phyloP scores from a whole-genome alignment of 2,888 invertebrate genomes.

The Sclerodermus sp. region DNA sequence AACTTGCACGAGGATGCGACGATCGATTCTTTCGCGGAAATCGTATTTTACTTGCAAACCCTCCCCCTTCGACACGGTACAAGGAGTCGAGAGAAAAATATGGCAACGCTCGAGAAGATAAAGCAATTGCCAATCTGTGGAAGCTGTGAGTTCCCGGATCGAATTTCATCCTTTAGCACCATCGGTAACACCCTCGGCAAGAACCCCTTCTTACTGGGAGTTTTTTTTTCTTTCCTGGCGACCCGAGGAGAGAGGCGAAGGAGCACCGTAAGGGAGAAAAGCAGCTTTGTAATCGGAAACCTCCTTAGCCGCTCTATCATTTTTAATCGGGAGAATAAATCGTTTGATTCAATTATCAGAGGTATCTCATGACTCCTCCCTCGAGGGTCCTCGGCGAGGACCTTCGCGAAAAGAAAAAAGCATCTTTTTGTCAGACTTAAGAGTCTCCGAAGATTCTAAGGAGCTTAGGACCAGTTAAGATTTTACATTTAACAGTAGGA shows the following conservation, averaged over 20 bases:
- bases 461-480: conserved; percentile 48
- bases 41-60: too few species aligned
- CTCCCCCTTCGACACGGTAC: conserved; percentile 2
- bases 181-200: conserved; percentile 28
- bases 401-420: conserved; percentile 30
- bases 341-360: conserved; percentile 56
- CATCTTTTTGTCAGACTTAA: conserved; percentile 53
- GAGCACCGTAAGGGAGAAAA: conserved; percentile 32
- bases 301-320: conserved; percentile 44
- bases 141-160: conserved; percentile 19
- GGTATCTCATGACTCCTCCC: conserved; percentile 29
- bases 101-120: neutral
- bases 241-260: conserved; percentile 12
- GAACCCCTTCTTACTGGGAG: conserved; percentile 31
- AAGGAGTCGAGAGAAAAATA: neutral
- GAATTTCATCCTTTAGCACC: conserved; percentile 33
- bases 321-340: conserved; percentile 58
- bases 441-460: conserved; percentile 52
- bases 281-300: conserved; percentile 54
- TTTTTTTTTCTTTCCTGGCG: conserved; percentile 25
- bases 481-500: conserved; percentile 18
- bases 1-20: too few species aligned
- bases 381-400: conserved; percentile 26
- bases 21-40: too few species aligned
- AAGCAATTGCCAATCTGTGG: neutral